phyloP scores from a whole-genome alignment of 2,888 invertebrate species.

The Thymelicus acteon region DNA sequence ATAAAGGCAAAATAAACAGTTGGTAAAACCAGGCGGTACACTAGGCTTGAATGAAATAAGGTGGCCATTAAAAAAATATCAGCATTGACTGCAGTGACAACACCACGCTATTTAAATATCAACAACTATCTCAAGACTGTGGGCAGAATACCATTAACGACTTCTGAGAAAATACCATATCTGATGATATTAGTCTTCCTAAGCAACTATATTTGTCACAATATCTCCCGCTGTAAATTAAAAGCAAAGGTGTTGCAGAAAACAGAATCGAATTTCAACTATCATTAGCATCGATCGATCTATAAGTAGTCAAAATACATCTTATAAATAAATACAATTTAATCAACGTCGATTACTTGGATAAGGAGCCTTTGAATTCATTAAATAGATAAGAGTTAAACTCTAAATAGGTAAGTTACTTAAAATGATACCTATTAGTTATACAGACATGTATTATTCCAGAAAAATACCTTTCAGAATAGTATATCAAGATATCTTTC shows the following conservation, averaged over 20 bases:
- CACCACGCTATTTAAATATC: conserved; percentile 37
- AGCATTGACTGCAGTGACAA: conserved; percentile 41
- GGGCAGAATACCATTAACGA: conserved; percentile 33
- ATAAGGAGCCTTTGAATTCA: too few relatives aligned
- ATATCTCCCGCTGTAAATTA: conserved; percentile 34
- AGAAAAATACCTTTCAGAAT: not conserved
- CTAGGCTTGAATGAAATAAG: conserved; percentile 64
- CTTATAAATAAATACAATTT: not conserved
- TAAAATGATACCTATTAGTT: too few relatives aligned
- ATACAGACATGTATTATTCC: too few relatives aligned
- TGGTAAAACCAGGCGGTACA: conserved; percentile 65
- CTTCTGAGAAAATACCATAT: conserved; percentile 35
- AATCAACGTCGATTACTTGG: too few relatives aligned
- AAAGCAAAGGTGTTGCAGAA: conserved; percentile 32
- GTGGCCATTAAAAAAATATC: conserved; percentile 70
- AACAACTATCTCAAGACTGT: conserved; percentile 27
- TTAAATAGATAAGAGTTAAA: too few relatives aligned
- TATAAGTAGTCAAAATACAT: conserved; percentile 3
- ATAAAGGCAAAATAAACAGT: conserved; percentile 83
- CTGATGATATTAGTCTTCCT: conserved; percentile 38
- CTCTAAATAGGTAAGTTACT: too few relatives aligned
- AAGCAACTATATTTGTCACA: conserved; percentile 38
- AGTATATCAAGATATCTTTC: not conserved
- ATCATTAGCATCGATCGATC: not conserved
- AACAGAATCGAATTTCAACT: conserved; percentile 20